Evolutionary conservation across 2,888 invertebrate genomes (phyloP).

Genomic region (Bombylius major): DNA sequence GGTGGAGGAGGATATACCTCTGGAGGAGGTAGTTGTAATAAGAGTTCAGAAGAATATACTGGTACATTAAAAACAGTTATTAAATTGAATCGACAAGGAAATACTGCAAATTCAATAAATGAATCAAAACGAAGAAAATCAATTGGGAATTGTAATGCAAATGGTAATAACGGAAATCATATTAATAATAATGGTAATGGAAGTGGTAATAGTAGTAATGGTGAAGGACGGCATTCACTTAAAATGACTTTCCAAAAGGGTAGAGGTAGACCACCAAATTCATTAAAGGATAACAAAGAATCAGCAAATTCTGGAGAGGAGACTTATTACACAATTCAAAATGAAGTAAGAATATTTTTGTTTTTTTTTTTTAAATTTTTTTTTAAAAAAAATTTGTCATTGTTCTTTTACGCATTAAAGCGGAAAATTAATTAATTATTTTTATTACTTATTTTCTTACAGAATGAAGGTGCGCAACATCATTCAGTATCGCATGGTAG

Average conservation of each 20-base stretch:
- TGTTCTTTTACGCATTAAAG: not conserved
- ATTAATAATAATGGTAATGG: conserved; percentile 14
- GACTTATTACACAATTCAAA: conserved; percentile 57
- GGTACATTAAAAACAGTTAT: conserved; percentile 77
- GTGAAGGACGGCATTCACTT: conserved; percentile 45
- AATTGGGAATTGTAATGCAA: conserved; percentile 1
- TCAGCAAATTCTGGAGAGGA: conserved; percentile 28
- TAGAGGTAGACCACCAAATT: conserved; percentile 41
- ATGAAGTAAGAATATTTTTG: conserved; percentile 43
- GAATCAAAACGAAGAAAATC: conserved; percentile 8
- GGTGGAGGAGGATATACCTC: not conserved
- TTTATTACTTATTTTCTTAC: conserved; percentile 26
- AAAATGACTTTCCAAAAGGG: conserved; percentile 71
- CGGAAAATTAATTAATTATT: too few relatives aligned
- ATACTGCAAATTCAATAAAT: conserved; percentile 10
- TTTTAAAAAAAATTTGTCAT: not conserved
- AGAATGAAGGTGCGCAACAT: conserved; percentile 40
- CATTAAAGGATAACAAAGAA: conserved; percentile 26
- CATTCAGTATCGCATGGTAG: conserved; percentile 43
- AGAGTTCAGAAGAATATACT: conserved; percentile 44
- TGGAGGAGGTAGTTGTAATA: conserved; percentile 14
- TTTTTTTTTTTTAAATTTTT: not conserved
- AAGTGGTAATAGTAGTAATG: conserved; percentile 14
- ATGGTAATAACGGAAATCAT: conserved; percentile 10
- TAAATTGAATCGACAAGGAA: conserved; percentile 48